phyloP scores from a whole-genome alignment of 2,797 vertebrate species.

The Mastacembelus armatus region DNA sequence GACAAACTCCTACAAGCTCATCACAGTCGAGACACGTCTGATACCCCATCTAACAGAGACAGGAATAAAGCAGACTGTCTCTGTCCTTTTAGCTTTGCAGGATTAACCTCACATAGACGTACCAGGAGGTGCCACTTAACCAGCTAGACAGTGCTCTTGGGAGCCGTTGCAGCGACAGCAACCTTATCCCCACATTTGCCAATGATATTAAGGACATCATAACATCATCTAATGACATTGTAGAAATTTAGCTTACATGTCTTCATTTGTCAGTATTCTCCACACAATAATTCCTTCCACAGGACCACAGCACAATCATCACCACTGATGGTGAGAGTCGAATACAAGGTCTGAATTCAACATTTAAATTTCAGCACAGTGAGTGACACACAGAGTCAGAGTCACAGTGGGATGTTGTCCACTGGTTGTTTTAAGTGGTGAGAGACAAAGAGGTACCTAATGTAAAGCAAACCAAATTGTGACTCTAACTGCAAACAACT shows the following conservation, averaged over 20 bases:
- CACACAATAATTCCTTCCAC: neutral
- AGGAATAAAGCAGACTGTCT: slow-evolving; percentile 43
- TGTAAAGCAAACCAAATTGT: too few relatives aligned
- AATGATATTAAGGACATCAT: too few relatives aligned
- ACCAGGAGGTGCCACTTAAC: slow-evolving; percentile 21
- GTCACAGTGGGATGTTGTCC: neutral
- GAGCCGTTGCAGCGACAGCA: neutral
- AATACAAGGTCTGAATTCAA: too few relatives aligned
- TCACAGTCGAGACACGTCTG: slow-evolving; percentile 30
- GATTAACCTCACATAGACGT: slow-evolving; percentile 53
- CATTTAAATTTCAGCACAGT: too few relatives aligned
- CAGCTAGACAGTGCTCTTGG: neutral
- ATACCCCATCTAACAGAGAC: slow-evolving; percentile 38
- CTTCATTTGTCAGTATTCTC: neutral
- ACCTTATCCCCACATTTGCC: neutral
- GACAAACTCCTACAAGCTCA: slow-evolving; percentile 42
- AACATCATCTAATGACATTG: neutral
- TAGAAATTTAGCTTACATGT: neutral
- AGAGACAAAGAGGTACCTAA: neutral
- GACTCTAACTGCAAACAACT: neutral
- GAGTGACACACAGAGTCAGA: too few relatives aligned
- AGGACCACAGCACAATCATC: neutral
- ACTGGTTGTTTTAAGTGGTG: neutral
- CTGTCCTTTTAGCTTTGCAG: slow-evolving; percentile 47
- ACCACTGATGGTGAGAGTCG: neutral